Conservation (phyloP, 2,888 invertebrate species). For the Cybosia mesomella region DNA sequence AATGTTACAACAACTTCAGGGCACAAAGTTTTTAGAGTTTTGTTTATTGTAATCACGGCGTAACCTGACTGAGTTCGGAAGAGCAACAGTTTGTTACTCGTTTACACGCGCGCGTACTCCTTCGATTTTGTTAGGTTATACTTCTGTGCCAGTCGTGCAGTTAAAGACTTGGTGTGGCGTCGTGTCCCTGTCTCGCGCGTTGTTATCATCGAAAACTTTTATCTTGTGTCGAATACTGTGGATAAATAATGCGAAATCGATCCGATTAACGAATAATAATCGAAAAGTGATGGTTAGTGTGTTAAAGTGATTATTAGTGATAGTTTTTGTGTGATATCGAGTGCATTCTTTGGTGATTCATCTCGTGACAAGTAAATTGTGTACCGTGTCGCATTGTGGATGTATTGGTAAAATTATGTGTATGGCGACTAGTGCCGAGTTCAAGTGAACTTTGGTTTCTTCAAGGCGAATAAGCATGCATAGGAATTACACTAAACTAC, state of each 20-base stretch:
- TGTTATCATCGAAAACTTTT: constrained; percentile 72
- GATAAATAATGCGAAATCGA: constrained; percentile 65
- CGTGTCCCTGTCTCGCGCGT: constrained; percentile 66
- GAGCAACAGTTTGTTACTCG: constrained; percentile 67
- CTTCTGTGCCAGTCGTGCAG: constrained; percentile 71
- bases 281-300: constrained; percentile 63
- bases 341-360: constrained; percentile 85
- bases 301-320: constrained; percentile 64
- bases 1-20: constrained; percentile 56
- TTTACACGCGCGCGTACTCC: constrained; percentile 63
- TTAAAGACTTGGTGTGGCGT: constrained; percentile 64
- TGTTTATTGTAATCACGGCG: constrained; percentile 71
- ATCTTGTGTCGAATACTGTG: constrained; percentile 68
- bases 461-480: constrained; percentile 51
- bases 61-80: constrained; percentile 73
- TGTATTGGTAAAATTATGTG: constrained; percentile 74
- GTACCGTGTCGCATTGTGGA: constrained; percentile 68
- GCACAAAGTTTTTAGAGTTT: constrained; percentile 70
- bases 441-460: constrained; percentile 64
- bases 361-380: constrained; percentile 81
- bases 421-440: constrained; percentile 67
- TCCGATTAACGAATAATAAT: constrained; percentile 62
- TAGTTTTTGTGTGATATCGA: constrained; percentile 65
- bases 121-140: constrained; percentile 79
- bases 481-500: constrained; percentile 47